Evolutionary conservation across 1,140 invertebrate genomes (phyloP).

Genomic region (Caenorhabditis inopinata): DNA sequence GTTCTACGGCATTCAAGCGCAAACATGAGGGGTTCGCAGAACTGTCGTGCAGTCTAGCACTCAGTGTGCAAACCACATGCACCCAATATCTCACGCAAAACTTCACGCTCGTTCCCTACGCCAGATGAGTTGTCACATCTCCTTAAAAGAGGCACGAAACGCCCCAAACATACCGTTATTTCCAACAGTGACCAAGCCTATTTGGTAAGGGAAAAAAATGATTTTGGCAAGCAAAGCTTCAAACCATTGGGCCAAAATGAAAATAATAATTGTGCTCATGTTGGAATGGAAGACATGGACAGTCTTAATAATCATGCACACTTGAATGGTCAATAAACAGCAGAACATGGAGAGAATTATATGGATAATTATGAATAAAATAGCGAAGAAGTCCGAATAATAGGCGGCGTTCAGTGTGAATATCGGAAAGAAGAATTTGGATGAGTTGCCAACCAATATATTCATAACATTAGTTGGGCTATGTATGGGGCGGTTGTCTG

Average conservation of each 20-base stretch:
- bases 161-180: too few species aligned
- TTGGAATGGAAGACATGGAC: background rate
- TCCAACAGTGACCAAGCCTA: background rate
- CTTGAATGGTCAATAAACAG: background rate
- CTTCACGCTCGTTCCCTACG: too few species aligned
- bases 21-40: too few species aligned
- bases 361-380: background rate
- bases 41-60: too few species aligned
- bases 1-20: too few species aligned
- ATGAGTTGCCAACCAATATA: background rate
- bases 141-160: too few species aligned
- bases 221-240: background rate
- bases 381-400: background rate
- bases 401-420: background rate
- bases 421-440: background rate
- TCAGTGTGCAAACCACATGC: too few species aligned
- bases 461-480: background rate
- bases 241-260: constrained; percentile 14
- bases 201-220: background rate
- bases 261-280: background rate
- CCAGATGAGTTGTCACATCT: too few species aligned
- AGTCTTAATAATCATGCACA: background rate
- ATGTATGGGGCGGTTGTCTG: too few species aligned
- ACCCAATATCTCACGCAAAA: too few species aligned
- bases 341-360: background rate